Evolutionary conservation across 2,797 vertebrate species (phyloP).

Genomic region (Coregonus ussuriensis): DNA sequence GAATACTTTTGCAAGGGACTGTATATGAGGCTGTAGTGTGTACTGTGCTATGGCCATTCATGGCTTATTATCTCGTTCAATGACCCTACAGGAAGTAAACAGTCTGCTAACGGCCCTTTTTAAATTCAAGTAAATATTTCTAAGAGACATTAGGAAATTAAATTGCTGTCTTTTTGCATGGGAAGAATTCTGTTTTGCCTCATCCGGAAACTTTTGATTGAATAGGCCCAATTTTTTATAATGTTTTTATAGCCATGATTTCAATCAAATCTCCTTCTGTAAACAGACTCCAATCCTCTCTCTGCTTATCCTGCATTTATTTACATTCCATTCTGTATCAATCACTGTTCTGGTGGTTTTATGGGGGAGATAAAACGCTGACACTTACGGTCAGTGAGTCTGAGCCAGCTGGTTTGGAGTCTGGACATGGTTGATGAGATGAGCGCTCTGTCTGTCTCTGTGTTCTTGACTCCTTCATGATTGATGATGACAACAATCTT

Average conservation of each 20-base stretch:
- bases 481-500: too few species aligned
- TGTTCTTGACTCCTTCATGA: too few species aligned
- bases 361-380: conserved; percentile 31
- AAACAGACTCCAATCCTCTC: not conserved
- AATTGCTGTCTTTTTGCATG: not conserved
- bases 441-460: not conserved
- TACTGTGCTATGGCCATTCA: not conserved
- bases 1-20: too few species aligned
- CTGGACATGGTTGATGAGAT: not conserved
- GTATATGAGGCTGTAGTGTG: not conserved
- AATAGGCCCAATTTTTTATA: not conserved
- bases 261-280: not conserved
- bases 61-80: not conserved
- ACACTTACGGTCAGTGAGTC: conserved; percentile 16
- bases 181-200: not conserved
- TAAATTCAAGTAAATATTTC: not conserved
- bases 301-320: not conserved
- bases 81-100: not conserved
- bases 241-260: not conserved
- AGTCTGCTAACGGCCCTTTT: not conserved
- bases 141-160: not conserved
- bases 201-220: not conserved
- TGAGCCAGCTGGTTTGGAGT: conserved; percentile 10
- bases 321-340: not conserved
- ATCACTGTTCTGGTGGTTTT: conserved; percentile 4